phyloP scores from a whole-genome alignment of 2,113 vertebrate genomes.

The Galeopterus variegatus region DNA sequence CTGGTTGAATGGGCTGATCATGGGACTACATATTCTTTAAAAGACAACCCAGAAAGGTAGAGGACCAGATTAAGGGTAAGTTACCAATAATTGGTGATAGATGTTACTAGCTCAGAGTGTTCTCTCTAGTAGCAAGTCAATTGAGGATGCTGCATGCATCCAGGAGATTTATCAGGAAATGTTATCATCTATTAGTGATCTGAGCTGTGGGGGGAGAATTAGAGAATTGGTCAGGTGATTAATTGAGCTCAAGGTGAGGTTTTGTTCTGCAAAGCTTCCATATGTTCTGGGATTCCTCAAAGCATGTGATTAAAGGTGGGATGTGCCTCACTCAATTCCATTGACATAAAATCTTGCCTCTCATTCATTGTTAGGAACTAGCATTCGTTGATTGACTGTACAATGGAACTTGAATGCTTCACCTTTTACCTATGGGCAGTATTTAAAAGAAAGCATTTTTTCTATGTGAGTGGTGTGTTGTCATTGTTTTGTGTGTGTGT shows the following conservation, averaged over 20 bases:
- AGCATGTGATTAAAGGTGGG: not conserved
- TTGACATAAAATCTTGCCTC: too few relatives aligned
- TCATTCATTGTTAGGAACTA: not conserved
- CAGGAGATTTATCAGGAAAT: not conserved
- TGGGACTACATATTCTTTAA: not conserved
- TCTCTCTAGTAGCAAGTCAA: not conserved
- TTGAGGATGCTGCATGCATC: not conserved
- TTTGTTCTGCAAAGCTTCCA: slow-evolving; percentile 5
- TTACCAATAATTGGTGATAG: not conserved
- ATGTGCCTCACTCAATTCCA: not conserved
- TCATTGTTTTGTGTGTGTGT: not conserved
- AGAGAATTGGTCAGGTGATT: not conserved
- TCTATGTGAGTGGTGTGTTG: not conserved
- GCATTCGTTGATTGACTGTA: not conserved
- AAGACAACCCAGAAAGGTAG: not conserved
- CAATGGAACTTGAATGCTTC: not conserved
- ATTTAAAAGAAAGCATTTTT: not conserved
- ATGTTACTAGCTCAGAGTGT: not conserved
- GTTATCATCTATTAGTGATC: not conserved
- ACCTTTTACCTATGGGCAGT: not conserved
- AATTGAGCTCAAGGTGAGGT: not conserved
- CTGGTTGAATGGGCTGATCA: not conserved
- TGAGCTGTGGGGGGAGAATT: not conserved
- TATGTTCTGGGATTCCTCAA: not conserved
- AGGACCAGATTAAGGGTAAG: not conserved